Base-by-base conservation (phyloP, 2,888 invertebrate genomes). In the Ectemnius cavifrons region DNA sequence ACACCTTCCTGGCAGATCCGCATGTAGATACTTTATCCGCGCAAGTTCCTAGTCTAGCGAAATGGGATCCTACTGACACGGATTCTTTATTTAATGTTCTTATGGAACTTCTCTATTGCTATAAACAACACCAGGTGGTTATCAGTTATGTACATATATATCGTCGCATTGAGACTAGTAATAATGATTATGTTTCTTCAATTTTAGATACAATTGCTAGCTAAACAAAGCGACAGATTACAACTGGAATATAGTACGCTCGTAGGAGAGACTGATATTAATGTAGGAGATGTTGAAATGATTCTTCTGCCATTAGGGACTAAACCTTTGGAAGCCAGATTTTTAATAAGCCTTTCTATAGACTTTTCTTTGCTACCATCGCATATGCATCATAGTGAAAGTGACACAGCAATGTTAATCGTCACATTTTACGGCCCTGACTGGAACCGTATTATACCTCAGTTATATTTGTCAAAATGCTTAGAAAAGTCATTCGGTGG, bases 231-330 rank as follows among this genome's bases (percentile, higher is more conserved):
- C 4, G 92, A 91, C 0, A 89, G 93, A 72, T 92, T 95, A 1
- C 92, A 92, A 75, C 92, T 93, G 88, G 95, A 95, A 86, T 95
- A 95, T 85, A 92, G 92, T 78, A 92, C 93, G n/a, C 90, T 95
- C 58, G 89, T 94, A 11, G 92, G 92, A 18, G 92, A 93, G 82
- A 91, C 92, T 18, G 89, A 92, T 52, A 92, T 93, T 61, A 89
- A 92, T 60, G 92, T 92, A 74, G 92, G 93, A 71, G 93, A 95
- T 86, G 91, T 95, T 64, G 95, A 96, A 91, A 92, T 95, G 37
- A 92, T 92, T 88, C 93, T 94, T 4, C 92, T 93, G n/a, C 87
- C 87, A 23, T 91, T 91, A 74, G 93, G 93, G 80, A 89, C 92
- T 37, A 80, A 82, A 23, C 82, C 86, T 18, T 64, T 59, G 1